phyloP scores from a whole-genome alignment of 2,113 vertebrate genomes.

The Hyla sarda region DNA sequence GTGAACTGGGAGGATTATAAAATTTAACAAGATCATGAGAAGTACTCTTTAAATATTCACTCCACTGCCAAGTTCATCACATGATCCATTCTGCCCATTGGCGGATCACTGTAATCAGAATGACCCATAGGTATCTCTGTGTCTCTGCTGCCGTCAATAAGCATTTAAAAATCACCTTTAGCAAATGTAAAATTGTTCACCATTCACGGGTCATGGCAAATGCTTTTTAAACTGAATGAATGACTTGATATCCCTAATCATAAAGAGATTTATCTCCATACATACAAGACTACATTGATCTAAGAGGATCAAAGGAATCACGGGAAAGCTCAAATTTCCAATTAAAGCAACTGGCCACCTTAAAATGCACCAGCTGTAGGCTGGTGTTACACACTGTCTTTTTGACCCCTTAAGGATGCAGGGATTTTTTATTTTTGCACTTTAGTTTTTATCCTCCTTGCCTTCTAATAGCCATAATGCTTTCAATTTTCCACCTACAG shows the following conservation, averaged over 20 bases:
- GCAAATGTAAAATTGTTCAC: not conserved
- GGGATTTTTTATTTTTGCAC: no score
- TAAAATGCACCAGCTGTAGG: no score
- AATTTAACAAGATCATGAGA: no score
- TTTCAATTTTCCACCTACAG: no score
- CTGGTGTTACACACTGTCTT: no score
- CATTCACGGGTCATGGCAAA: not conserved
- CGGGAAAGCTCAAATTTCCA: not conserved
- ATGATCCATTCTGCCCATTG: not conserved
- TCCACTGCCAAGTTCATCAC: not conserved
- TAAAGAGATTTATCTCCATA: not conserved
- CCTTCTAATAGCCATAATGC: no score
- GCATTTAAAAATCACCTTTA: not conserved
- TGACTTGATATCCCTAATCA: not conserved
- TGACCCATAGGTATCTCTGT: not conserved
- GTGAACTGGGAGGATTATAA: no score
- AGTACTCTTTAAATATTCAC: conserved; percentile 15
- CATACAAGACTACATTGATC: not conserved
- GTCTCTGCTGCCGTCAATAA: not conserved
- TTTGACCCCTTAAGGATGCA: no score
- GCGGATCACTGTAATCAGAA: not conserved
- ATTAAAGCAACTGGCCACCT: no score
- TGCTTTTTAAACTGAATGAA: not conserved
- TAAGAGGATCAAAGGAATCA: not conserved
- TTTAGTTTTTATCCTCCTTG: no score